Conservation (phyloP, 2,888 invertebrate species). For the Pinctada fucata region DNA sequence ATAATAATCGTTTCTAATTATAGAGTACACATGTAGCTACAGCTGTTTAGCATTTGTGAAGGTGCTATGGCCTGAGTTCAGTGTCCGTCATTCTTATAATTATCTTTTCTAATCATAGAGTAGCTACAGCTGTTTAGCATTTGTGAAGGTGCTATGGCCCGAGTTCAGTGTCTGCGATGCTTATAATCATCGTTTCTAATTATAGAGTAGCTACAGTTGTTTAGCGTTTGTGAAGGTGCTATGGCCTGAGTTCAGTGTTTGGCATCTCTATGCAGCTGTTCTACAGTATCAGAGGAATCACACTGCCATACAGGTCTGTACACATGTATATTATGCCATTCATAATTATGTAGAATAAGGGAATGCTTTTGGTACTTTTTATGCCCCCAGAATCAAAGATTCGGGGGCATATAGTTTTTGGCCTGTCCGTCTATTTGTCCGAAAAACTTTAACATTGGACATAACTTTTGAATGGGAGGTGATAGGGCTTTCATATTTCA, state of each 20-base stretch:
- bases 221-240: conserved; percentile 92
- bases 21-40: conserved; percentile 86
- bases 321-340: not conserved
- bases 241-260: conserved; percentile 97
- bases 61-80: conserved; percentile 97
- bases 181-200: conserved; percentile 76
- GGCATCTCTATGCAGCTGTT: conserved; percentile 91
- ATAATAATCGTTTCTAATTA: conserved; percentile 75
- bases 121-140: conserved; percentile 89
- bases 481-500: too few relatives aligned
- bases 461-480: too few relatives aligned
- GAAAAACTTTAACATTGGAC: too few relatives aligned
- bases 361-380: too few relatives aligned
- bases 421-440: too few relatives aligned
- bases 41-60: conserved; percentile 91
- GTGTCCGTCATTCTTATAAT: conserved; percentile 93
- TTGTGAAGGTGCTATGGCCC: conserved; percentile 95
- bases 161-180: conserved; percentile 96
- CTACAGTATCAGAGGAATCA: conserved; percentile 87
- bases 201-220: conserved; percentile 86
- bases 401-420: too few relatives aligned
- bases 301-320: conserved; percentile 65
- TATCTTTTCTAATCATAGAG: conserved; percentile 81
- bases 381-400: too few relatives aligned
- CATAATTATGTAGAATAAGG: not conserved